These are phyloP conservation scores for Saccostrea echinata DNA, from an alignment of 1,140 invertebrate species.

Conservation along the genomic window DNA sequence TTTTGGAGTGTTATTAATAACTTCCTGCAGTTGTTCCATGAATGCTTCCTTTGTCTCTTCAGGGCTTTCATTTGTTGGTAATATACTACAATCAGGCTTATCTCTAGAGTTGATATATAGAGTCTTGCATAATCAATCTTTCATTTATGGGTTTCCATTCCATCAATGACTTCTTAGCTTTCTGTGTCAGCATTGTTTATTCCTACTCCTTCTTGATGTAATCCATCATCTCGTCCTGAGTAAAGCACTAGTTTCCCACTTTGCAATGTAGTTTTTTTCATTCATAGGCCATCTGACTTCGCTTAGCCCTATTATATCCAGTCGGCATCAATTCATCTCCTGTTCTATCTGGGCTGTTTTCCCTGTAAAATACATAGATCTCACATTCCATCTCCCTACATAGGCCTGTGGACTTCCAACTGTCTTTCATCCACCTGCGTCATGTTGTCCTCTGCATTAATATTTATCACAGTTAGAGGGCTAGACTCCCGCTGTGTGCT, in stretches of 20 bases:
- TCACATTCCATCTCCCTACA: constrained; percentile 49
- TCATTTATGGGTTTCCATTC: constrained; percentile 55
- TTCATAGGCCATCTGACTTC: too few relatives aligned
- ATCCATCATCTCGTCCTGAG: too few relatives aligned
- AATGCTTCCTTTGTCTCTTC: constrained; percentile 60
- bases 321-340: background rate
- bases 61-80: constrained; percentile 56
- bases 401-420: constrained; percentile 50
- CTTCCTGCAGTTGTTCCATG: constrained; percentile 57
- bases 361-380: constrained; percentile 42
- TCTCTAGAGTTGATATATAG: constrained; percentile 39
- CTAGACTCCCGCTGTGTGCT: constrained; percentile 39
- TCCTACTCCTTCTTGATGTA: too few relatives aligned
- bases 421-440: constrained; percentile 32
- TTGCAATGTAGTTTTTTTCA: too few relatives aligned
- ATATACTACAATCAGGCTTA: constrained; percentile 54
- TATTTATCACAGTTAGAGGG: constrained; percentile 7
- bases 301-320: too few relatives aligned
- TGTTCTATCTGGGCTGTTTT: constrained; percentile 7
- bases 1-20: constrained; percentile 44
- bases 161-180: too few relatives aligned
- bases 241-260: too few relatives aligned
- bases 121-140: constrained; percentile 46
- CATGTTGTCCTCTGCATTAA: constrained; percentile 21
- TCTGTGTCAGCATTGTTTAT: too few relatives aligned